These are phyloP conservation scores for Microcebus lehilahytsara DNA, from an alignment of 2,113 vertebrate species.

Conservation along the genomic window DNA sequence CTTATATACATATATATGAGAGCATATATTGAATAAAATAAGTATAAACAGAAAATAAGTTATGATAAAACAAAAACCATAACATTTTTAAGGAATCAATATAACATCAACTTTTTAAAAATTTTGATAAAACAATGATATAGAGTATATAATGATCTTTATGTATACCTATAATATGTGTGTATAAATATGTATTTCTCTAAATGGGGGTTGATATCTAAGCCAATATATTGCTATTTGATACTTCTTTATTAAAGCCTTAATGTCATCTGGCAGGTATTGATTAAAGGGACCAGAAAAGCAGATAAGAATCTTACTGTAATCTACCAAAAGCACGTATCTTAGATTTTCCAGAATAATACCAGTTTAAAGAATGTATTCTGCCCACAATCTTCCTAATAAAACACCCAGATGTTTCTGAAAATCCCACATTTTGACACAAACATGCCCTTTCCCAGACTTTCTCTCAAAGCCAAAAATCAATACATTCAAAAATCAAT, in stretches of 20 bases:
- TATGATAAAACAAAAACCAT: neutral
- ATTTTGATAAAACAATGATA: neutral
- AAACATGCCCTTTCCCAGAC: neutral
- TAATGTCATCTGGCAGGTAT: neutral
- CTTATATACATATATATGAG: neutral
- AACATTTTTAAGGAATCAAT: neutral
- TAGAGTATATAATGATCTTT: neutral
- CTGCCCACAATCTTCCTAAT: neutral
- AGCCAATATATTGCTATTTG: neutral
- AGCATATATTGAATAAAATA: neutral
- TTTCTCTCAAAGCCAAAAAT: slow-evolving; percentile 28
- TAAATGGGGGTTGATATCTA: neutral
- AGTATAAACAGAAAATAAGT: neutral
- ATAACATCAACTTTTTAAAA: neutral
- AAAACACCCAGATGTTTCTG: neutral
- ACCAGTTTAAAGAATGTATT: neutral
- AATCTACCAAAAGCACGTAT: neutral
- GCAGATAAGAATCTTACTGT: neutral
- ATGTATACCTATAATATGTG: neutral
- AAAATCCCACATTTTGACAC: neutral
- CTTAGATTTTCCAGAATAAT: neutral
- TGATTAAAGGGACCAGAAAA: neutral
- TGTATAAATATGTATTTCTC: neutral
- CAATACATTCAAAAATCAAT: neutral
- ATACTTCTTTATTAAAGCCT: neutral